A percentile compares a stretch with the other conserved stretches of the same genome.
Evolutionary conservation across 2,888 invertebrate species (phyloP).

Genomic region (Drosophila algonquin): DNA sequence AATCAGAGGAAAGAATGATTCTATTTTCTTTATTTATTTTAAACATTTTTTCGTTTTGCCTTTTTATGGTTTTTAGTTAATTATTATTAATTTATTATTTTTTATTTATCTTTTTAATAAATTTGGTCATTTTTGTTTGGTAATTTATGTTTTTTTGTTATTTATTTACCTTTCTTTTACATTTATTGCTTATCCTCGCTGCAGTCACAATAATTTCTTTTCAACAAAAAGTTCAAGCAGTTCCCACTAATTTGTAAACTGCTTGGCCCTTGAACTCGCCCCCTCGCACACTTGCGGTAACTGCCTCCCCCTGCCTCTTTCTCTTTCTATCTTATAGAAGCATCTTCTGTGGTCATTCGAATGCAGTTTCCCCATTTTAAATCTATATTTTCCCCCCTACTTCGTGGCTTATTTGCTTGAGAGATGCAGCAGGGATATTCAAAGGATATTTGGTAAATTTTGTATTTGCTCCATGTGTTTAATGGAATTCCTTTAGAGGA

Average conservation of each 20-base stretch:
- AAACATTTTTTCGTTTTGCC: too few relatives aligned
- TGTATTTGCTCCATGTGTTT: slow-evolving; percentile 45
- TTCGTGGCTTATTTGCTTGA: slow-evolving; percentile 47
- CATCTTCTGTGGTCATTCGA: neutral
- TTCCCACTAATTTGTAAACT: slow-evolving; percentile 39
- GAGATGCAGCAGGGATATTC: slow-evolving; percentile 17
- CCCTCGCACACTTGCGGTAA: slow-evolving; percentile 40
- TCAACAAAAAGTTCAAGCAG: neutral
- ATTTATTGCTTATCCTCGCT: neutral
- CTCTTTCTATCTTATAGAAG: neutral
- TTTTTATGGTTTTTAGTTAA: too few relatives aligned
- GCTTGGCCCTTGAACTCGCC: slow-evolving; percentile 20
- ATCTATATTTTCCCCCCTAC: neutral
- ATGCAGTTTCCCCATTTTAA: neutral
- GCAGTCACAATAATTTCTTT: neutral
- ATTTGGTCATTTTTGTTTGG: too few relatives aligned
- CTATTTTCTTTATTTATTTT: too few relatives aligned
- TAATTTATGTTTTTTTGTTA: too few relatives aligned
- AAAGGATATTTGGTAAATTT: slow-evolving; percentile 44
- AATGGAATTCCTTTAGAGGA: slow-evolving; percentile 57
- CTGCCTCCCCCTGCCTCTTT: neutral
- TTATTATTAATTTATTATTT: too few relatives aligned
- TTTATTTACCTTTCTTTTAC: neutral
- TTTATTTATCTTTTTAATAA: too few relatives aligned
- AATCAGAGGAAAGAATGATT: too few relatives aligned